phyloP scores from a whole-genome alignment of 2,113 vertebrate species.

The Butorides virescens region DNA sequence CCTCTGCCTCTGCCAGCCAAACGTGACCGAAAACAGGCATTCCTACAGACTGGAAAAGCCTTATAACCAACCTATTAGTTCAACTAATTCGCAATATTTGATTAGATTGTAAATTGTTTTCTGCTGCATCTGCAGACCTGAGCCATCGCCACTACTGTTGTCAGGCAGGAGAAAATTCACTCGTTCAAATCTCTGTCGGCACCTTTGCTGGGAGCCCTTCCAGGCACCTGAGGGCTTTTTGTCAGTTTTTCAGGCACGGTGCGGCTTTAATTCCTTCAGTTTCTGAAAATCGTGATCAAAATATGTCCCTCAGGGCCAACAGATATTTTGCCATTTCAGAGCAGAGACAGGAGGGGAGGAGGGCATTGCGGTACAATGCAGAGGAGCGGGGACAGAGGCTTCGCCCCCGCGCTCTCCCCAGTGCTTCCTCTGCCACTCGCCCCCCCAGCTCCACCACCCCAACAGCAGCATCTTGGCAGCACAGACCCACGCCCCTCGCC shows the following conservation, averaged over 20 bases:
- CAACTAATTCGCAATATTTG: not conserved
- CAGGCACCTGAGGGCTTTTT: not conserved
- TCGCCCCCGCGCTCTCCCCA: not conserved
- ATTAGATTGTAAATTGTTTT: not conserved
- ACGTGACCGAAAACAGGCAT: not conserved
- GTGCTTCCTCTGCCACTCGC: not conserved
- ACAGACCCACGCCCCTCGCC: not conserved
- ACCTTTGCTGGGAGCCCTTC: not conserved
- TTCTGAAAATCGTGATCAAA: not conserved
- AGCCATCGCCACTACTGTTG: accelerated
- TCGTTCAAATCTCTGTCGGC: accelerated
- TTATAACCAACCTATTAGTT: not conserved
- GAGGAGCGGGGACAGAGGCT: not conserved
- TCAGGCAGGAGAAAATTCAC: not conserved
- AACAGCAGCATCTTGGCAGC: not conserved
- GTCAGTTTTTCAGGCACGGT: not conserved
- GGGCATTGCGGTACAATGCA: not conserved
- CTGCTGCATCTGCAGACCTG: not conserved
- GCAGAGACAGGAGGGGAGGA: not conserved
- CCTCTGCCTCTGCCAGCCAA: not conserved
- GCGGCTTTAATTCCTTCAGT: not conserved
- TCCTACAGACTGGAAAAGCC: not conserved
- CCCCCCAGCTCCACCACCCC: not conserved
- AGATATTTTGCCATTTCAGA: not conserved
- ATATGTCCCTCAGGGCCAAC: not conserved